Conservation (phyloP, 1,140 invertebrate species). For the Kradibia gibbosae region DNA sequence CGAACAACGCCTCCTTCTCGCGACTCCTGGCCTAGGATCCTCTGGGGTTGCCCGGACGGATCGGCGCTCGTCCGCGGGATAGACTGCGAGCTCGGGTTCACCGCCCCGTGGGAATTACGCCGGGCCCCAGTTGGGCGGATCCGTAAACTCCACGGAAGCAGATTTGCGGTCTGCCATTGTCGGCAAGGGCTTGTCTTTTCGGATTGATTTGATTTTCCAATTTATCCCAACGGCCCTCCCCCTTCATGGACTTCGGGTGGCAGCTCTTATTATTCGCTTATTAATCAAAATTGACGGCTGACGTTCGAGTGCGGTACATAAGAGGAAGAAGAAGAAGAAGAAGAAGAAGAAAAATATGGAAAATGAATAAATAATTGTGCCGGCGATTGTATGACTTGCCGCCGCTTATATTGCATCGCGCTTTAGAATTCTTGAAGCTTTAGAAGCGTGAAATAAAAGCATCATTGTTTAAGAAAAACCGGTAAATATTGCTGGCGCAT, state of each 20-base stretch:
- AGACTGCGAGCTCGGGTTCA: background rate
- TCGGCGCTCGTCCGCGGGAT: background rate
- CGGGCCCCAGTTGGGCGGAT: background rate
- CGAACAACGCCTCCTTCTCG: background rate
- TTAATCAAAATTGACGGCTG: background rate
- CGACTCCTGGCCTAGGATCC: background rate
- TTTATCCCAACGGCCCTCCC: background rate
- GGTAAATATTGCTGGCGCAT: no score
- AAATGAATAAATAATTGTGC: no score
- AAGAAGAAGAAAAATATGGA: no score
- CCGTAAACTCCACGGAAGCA: background rate
- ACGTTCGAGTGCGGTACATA: no score
- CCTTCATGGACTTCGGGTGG: background rate
- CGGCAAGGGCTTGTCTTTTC: background rate
- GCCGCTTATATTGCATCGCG: no score
- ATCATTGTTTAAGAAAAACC: no score
- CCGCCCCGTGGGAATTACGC: background rate
- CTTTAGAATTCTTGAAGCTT: no score
- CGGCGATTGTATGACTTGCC: no score
- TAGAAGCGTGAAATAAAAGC: no score
- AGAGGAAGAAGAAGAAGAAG: no score
- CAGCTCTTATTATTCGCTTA: background rate
- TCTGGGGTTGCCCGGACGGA: background rate
- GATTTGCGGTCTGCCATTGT: background rate
- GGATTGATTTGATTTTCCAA: background rate